Base-by-base conservation (phyloP, 1,140 invertebrate genomes). In the Cydia pomonella region DNA sequence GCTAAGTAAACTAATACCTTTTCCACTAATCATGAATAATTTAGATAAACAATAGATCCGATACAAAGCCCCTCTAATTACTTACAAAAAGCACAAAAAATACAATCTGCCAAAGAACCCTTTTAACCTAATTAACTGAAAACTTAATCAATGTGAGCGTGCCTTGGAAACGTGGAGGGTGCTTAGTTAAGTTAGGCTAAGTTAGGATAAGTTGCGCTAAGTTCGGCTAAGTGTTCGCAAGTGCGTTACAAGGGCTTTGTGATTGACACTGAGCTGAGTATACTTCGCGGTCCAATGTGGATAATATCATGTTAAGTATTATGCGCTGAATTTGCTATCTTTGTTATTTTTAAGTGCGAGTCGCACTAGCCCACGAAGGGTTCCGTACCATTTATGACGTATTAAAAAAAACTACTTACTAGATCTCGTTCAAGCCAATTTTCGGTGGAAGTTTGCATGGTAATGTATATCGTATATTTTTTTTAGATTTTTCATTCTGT, bases 41-140 rank as follows among this genome's bases (percentile, higher is more conserved):
- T 53, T 53, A 21, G 16, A 1, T n/a, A 9, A 53, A 53, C 50
- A 53, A 53, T 53, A 21, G 16, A 53, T 53, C 50, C 50, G 5
- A 53, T 53, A 53, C 6, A 53, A 47, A n/a, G 16, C 13, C 16
- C 7, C 41, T 16, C 12, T 44, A 44, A 53, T 18, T 53, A n/a
- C 50, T 53, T 53, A 53, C 50, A 53, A 53, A 50, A 10, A 41
- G 38, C 38, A 41, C 38, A 41, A 44, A 44, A 44, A 53, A 47
- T 13, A 47, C 44, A 47, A n/a, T 53, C 50, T 53, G 6, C n/a
- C 6, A 13, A 16, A 47, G 47, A 50, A 50, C 50, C 50, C 50
- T 53, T 53, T 53, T 53, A 53, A 53, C 50, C 50, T 53, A 53
- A 53, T 53, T 53, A 53, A 18, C 50, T 53, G 50, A 53, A 21